Conservation (phyloP, 2,888 invertebrate genomes). For the Strigamia maritima region DNA sequence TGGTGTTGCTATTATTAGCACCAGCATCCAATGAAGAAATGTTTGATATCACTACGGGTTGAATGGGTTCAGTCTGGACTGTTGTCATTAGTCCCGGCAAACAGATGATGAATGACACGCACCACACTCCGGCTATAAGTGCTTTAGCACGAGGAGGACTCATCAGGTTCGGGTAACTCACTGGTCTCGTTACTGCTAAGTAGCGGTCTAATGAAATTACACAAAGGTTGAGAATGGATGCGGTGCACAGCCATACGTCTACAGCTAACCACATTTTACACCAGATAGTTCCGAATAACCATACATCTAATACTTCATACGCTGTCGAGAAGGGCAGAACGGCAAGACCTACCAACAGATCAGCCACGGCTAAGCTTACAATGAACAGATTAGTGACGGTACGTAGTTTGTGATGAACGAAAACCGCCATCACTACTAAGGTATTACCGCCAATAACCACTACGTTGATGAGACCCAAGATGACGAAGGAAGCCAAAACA, state of each 20-base stretch:
- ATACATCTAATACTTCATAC: constrained; percentile 84
- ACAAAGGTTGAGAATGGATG: constrained; percentile 92
- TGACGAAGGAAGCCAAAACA: constrained; percentile 70
- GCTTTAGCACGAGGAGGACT: constrained; percentile 78
- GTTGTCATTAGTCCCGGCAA: constrained; percentile 80
- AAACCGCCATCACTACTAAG: constrained; percentile 87
- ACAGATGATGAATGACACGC: constrained; percentile 91
- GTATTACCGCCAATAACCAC: constrained; percentile 88
- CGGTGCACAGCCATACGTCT: constrained; percentile 98
- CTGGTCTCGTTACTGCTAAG: constrained; percentile 92
- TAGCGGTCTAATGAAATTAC: constrained; percentile 90
- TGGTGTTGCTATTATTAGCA: neutral
- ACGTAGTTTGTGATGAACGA: constrained; percentile 83
- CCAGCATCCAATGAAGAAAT: neutral
- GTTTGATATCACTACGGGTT: constrained; percentile 36
- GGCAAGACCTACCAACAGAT: constrained; percentile 89
- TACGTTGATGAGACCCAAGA: constrained; percentile 77
- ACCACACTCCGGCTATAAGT: constrained; percentile 89
- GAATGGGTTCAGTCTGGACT: constrained; percentile 45
- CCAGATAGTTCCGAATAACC: constrained; percentile 96
- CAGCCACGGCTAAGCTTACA: constrained; percentile 92
- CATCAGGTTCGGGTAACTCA: constrained; percentile 86
- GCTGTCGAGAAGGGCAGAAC: constrained; percentile 95
- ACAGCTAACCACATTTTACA: constrained; percentile 95
- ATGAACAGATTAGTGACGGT: constrained; percentile 96